phyloP scores from a whole-genome alignment of 2,888 invertebrate species.

The Endotricha flammealis region DNA sequence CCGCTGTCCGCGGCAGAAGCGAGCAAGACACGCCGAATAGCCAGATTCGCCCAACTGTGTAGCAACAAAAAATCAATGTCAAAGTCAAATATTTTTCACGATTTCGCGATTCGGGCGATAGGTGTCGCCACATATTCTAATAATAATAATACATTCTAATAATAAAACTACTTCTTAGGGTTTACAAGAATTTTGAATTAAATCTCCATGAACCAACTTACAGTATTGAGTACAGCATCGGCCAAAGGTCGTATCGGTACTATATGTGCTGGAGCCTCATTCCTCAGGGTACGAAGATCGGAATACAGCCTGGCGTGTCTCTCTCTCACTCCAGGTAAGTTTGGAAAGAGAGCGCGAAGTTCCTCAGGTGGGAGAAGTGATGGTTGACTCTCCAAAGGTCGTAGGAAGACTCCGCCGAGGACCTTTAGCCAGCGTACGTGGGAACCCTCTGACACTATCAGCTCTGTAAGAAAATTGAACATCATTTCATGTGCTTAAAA shows the following conservation, averaged over 20 bases:
- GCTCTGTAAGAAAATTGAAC: constrained; percentile 62
- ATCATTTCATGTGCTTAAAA: no score
- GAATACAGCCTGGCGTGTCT: constrained; percentile 52
- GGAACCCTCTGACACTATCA: constrained; percentile 90
- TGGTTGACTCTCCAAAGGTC: constrained; percentile 82
- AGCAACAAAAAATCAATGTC: no score
- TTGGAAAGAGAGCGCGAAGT: constrained; percentile 88
- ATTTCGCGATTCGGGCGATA: no score
- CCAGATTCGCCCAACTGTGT: constrained; percentile 84
- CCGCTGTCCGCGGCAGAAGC: constrained; percentile 93
- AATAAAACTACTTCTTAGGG: no score
- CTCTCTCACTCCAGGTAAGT: constrained; percentile 87
- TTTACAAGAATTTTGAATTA: no score
- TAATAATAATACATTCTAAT: no score
- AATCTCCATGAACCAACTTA: constrained; percentile 24
- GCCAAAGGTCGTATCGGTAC: constrained; percentile 57
- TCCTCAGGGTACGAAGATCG: constrained; percentile 43
- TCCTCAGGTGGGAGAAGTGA: constrained; percentile 85
- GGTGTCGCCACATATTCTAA: no score
- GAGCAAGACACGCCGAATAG: constrained; percentile 84
- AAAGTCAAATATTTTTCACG: no score
- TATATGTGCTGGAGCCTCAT: constrained; percentile 33
- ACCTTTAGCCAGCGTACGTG: constrained; percentile 94
- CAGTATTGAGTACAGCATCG: constrained; percentile 59
- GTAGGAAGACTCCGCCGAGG: constrained; percentile 89